Base-by-base conservation (phyloP, 2,797 vertebrate species). In the Kryptolebias ocellatus region DNA sequence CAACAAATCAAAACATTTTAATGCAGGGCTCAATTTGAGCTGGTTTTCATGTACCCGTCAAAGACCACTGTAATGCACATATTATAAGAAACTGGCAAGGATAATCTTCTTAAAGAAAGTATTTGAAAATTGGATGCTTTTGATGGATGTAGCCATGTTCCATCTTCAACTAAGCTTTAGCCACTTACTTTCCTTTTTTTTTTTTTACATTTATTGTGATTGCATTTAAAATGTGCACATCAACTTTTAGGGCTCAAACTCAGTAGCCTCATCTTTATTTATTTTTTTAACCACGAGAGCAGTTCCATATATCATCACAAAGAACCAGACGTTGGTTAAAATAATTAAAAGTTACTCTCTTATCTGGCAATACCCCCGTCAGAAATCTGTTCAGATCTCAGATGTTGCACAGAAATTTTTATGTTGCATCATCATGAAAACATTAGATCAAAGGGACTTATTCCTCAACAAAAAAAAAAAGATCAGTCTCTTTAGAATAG, bases 341-440 rank as follows among this genome's bases (percentile, higher is more conserved):
- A 85, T 89, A 87, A 90, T 90, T 70, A 80, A 20, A 34, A 81
- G 79, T 85, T 69, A 62, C 60, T 64, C 37, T 15, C 4, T 71
- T 73, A 83, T 68, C 49, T 70, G 80, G 81, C 74, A 18, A 67
- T 82, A 78, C 65, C 16, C 63, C 65, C 53, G 20, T 51, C 51
- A 67, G 59, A 83, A 87, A 90, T 89, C 81, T 77, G 60, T 70
- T 88, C 80, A 78, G 72, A 91, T 90, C 80, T 90, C 58, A 52
- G 69, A 83, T 67, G 81, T 90, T 92, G 87, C 87, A 83, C 60
- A 60, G 63, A 89, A 84, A 85, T 85, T 59, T 88, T 68, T 83
- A 84, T 81, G 81, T 92, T 92, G 87, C 89, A 78, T 92, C 90
- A 92, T 76, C 49, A 71, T 79, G 76, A 87, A 87, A 88, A 82